Percentiles rank a stretch among this genome's conserved stretches.
Conservation (phyloP, 2,888 invertebrate species). For the Yponomeuta sedellus region DNA sequence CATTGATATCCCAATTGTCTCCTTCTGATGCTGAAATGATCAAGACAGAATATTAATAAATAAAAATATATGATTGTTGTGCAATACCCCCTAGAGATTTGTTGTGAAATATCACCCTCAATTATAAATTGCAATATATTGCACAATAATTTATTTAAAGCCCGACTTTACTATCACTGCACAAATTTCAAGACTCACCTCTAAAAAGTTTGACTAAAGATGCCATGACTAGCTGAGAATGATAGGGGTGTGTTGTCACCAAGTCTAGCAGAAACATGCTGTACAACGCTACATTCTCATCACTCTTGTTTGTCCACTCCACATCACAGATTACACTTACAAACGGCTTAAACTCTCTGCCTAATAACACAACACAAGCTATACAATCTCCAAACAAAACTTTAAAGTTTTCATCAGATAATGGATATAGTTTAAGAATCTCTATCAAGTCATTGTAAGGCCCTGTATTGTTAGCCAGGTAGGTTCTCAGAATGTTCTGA, state of each 20-base stretch:
- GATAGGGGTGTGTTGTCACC: conserved; percentile 66
- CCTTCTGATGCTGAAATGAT: conserved; percentile 56
- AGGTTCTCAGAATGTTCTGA: conserved; percentile 56
- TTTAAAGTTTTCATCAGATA: conserved; percentile 60
- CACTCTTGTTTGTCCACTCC: conserved; percentile 52
- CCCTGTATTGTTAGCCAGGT: conserved; percentile 48
- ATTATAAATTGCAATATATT: background rate
- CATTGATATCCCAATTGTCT: conserved; percentile 78
- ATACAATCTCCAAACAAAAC: conserved; percentile 59
- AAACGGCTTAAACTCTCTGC: conserved; percentile 52
- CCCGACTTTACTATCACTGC: background rate
- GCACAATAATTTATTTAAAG: background rate
- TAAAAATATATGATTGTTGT: background rate
- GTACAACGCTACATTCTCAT: conserved; percentile 48
- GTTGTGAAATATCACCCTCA: background rate
- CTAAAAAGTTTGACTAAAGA: conserved; percentile 56
- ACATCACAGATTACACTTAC: conserved; percentile 54
- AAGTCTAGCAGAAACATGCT: conserved; percentile 52
- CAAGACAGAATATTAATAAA: background rate
- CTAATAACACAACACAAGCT: conserved; percentile 55
- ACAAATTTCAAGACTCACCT: conserved; percentile 38
- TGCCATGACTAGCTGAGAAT: conserved; percentile 53
- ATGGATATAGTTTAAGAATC: conserved; percentile 54
- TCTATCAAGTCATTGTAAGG: conserved; percentile 67
- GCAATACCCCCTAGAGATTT: background rate